These are phyloP conservation scores for Spinibarbus caldwelli DNA, from an alignment of 2,797 vertebrate species.

Conservation along the genomic window DNA sequence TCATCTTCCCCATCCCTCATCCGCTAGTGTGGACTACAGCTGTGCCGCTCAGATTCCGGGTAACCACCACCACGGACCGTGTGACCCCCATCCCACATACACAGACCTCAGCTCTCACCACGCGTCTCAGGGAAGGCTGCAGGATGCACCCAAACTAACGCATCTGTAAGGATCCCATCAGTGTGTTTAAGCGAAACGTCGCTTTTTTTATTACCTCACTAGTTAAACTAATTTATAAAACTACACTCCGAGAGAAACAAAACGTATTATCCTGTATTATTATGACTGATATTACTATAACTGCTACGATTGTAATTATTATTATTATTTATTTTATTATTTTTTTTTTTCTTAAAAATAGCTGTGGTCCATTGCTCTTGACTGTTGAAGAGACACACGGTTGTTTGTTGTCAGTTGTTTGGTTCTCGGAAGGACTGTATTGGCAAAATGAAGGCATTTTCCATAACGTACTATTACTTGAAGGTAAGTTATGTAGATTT, in stretches of 20 bases:
- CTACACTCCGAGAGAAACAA: conserved; percentile 78
- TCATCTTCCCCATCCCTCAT: conserved; percentile 98
- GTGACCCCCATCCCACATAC: conserved; percentile 99
- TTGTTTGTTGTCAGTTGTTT: conserved; percentile 74
- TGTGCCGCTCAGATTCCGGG: conserved; percentile 98
- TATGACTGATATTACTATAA: conserved; percentile 84
- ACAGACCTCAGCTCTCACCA: conserved; percentile 99
- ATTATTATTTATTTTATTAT: no score
- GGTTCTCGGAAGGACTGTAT: conserved; percentile 81
- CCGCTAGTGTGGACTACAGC: conserved; percentile 99
- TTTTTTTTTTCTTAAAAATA: no score
- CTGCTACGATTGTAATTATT: conserved; percentile 86
- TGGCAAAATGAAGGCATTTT: conserved; percentile 74
- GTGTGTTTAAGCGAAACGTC: conserved; percentile 80
- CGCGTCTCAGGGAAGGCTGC: conserved; percentile 99
- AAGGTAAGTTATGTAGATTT: conserved; percentile 96
- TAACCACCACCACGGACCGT: conserved; percentile 99
- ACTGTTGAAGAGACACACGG: conserved; percentile 72
- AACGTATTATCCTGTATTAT: conserved; percentile 80
- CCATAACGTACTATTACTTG: conserved; percentile 83
- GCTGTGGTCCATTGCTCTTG: conserved; percentile 79
- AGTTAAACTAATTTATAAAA: conserved; percentile 81
- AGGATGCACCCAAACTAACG: conserved; percentile 99
- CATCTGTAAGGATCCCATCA: conserved; percentile 89
- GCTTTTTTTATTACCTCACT: conserved; percentile 96